Evolutionary conservation across 2,113 vertebrate genomes (phyloP).

Genomic region (Percopsis transmontana): DNA sequence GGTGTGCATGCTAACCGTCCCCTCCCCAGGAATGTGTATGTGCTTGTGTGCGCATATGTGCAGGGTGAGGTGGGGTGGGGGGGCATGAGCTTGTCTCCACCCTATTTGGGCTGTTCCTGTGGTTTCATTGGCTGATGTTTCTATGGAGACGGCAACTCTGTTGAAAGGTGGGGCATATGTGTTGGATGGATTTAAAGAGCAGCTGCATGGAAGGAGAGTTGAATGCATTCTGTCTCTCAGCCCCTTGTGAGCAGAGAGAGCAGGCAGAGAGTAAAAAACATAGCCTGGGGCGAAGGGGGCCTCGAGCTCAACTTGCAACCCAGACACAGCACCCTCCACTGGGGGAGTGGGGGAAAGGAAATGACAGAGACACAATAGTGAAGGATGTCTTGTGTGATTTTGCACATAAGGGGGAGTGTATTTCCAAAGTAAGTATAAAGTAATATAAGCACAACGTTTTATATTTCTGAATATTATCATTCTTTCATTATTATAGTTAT

Average conservation of each 20-base stretch:
- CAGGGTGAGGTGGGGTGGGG: too few species aligned
- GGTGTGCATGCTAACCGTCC: conserved; percentile 4
- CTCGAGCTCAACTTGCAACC: conserved; percentile 9
- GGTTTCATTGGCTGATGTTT: conserved; percentile 53
- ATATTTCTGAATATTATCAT: too few species aligned
- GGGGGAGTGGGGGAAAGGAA: background rate
- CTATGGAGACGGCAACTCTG: conserved; percentile 45
- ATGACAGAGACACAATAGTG: background rate
- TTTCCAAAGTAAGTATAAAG: too few species aligned
- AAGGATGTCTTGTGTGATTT: background rate
- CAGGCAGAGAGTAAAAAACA: background rate
- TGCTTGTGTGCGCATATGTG: background rate
- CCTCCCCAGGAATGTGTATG: conserved; percentile 1
- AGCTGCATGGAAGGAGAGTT: conserved; percentile 39
- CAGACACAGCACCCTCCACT: conserved; percentile 18
- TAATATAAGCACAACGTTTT: too few species aligned
- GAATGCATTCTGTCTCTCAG: conserved; percentile 31
- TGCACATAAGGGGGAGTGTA: background rate
- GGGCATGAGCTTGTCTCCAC: conserved; percentile 31
- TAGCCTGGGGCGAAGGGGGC: conserved; percentile 11
- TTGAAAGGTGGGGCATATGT: conserved; percentile 13
- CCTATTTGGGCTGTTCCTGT: conserved; percentile 31
- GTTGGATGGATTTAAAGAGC: conserved; percentile 31
- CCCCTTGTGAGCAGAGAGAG: conserved; percentile 23
- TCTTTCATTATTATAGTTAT: too few species aligned